A percentile compares a stretch with the other conserved stretches of the same genome.
Conservation (phyloP, 2,888 invertebrate genomes). For the Omphaloscelis lunosa region DNA sequence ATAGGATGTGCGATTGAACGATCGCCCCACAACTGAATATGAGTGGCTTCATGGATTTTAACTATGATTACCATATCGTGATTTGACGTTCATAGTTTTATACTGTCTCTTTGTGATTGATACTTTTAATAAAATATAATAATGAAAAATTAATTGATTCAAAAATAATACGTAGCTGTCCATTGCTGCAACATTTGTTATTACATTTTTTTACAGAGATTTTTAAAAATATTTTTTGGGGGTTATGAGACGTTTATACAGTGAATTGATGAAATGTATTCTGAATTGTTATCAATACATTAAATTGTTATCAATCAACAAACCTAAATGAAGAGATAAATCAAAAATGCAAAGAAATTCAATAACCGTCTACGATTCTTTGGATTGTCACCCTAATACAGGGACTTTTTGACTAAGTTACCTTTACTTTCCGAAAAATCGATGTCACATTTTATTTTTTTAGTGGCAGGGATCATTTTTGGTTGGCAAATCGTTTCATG, state of each 20-base stretch:
- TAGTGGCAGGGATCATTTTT: constrained; percentile 71
- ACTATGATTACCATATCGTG: constrained; percentile 73
- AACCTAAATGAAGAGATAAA: constrained; percentile 83
- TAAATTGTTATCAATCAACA: constrained; percentile 77
- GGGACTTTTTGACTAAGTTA: constrained; percentile 72
- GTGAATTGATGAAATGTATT: constrained; percentile 28
- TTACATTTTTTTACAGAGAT: not conserved
- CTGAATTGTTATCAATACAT: constrained; percentile 53
- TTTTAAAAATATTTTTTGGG: not conserved
- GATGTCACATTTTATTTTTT: constrained; percentile 56
- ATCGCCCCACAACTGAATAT: constrained; percentile 70
- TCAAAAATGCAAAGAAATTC: constrained; percentile 89
- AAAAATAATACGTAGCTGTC: not conserved
- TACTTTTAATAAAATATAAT: not conserved
- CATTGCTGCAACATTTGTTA: no score
- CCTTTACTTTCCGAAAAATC: constrained; percentile 31
- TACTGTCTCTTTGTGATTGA: not conserved
- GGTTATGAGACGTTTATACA: not conserved
- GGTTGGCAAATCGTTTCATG: constrained; percentile 46
- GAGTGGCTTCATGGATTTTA: constrained; percentile 73
- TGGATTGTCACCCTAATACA: constrained; percentile 86
- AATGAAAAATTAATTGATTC: not conserved
- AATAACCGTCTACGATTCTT: constrained; percentile 87
- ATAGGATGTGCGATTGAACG: constrained; percentile 83
- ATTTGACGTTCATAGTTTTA: constrained; percentile 57